phyloP scores from a whole-genome alignment of 1,140 invertebrate species.

The Watersipora subatra region DNA sequence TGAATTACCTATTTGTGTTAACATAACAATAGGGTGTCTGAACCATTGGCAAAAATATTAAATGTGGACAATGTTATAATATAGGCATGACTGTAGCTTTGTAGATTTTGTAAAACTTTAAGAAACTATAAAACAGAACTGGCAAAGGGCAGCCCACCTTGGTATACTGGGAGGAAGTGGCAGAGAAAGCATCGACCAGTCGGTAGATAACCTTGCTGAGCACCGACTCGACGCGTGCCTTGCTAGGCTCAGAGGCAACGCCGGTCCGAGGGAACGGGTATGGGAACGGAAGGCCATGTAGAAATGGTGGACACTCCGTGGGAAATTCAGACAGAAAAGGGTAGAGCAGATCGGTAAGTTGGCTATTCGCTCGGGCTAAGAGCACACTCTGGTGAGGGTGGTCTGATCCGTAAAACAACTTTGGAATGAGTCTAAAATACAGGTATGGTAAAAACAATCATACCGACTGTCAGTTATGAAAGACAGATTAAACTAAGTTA shows the following conservation, averaged over 20 bases:
- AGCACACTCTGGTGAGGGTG: constrained; percentile 38
- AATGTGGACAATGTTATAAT: too few relatives aligned
- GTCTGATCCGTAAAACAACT: constrained; percentile 35
- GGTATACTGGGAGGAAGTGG: constrained; percentile 49
- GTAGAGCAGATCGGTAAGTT: constrained; percentile 23
- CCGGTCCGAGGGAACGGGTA: constrained; percentile 39
- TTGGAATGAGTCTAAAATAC: constrained; percentile 30
- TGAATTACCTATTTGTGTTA: too few relatives aligned
- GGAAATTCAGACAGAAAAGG: constrained; percentile 28
- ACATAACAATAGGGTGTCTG: too few relatives aligned
- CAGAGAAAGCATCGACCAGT: constrained; percentile 41
- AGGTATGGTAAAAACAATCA: constrained; percentile 3
- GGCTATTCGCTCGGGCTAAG: constrained; percentile 28
- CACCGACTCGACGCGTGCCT: constrained; percentile 24
- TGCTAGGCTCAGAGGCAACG: neutral
- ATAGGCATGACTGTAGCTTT: too few relatives aligned
- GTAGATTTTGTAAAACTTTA: too few relatives aligned
- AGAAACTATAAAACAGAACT: too few relatives aligned
- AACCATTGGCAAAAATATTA: too few relatives aligned
- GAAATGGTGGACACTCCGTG: constrained; percentile 22
- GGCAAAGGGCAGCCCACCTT: constrained; percentile 50
- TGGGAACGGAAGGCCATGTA: constrained; percentile 32
- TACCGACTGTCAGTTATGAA: neutral
- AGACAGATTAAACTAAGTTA: too few relatives aligned
- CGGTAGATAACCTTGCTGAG: constrained; percentile 45